Base-by-base conservation (phyloP, 1,140 invertebrate species). In the Chironomus tepperi region DNA sequence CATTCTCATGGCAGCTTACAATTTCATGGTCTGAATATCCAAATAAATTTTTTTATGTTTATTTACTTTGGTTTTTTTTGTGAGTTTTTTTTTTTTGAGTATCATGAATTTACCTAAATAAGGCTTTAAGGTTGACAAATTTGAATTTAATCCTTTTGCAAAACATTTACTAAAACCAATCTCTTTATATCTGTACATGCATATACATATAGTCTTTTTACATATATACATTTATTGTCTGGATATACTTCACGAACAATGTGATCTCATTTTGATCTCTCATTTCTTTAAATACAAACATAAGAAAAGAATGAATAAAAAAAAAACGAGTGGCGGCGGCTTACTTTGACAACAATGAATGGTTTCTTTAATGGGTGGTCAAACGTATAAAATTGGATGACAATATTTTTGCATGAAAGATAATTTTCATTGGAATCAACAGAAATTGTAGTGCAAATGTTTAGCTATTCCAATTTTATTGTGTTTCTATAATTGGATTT, bases 71-170 rank as follows among this genome's bases (percentile, higher is more conserved):
- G n/a, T n/a, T n/a, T 12, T 12, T 57, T 57, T 57, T 12, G n/a
- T 7, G n/a, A n/a, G n/a, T n/a, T n/a, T n/a, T n/a, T 12, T 10
- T 1, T 7, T n/a, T 57, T 12, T 57, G 47, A n/a, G 47, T 57
- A 2, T 57, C 47, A 12, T 57, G 10, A 57, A n/a, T 57, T 57
- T n/a, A 34, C 24, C 24, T 57, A 12, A 57, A 57, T 57, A n/a
- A n/a, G 47, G 47, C 47, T 57, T 57, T 57, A 57, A 15, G 65
- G 16, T 70, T 70, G 65, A 70, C 65, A 70, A 70, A 70, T 70
- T 70, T 70, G 65, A 70, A 19, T 21, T 21, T 70, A 70, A 70
- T 70, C 65, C 65, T 70, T 70, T 19, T 70, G 65, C 65, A 70
- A 57, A 57, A 57, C 47, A 57, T n/a, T n/a, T 57, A 57, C 24